Evolutionary conservation across 2,797 vertebrate genomes (phyloP), one percentile per base, ranked within the genome.

Genomic region (Lemur catta): DNA sequence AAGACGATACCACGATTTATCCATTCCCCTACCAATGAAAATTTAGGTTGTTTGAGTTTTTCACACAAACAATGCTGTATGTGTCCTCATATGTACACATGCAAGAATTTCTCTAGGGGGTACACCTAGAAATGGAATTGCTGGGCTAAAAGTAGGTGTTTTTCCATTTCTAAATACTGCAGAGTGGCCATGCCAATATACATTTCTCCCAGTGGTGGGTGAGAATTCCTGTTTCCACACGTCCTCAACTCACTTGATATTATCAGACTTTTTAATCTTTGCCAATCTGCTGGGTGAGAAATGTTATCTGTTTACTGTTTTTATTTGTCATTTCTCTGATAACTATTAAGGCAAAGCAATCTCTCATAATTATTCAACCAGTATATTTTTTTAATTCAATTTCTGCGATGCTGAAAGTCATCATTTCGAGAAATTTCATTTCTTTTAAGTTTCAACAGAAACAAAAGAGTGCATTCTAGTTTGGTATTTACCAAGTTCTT

Each of bases 371-470:
- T 57, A 50, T 80, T 89, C 85, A 92, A 35, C 46, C 67, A 65
- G 26, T 81, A 18, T 43, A 50, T 76, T 76, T 96, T 89, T 50
- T 71, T 85, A 92, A 79, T 14, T 38, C 11, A 75, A 30, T 91
- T 41, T 78, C 52, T 82, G 22, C 28, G 65, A 75, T 86, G 41
- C 41, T 88, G n/a, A 55, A 80, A 90, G 35, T 71, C 52, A 46
- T 71, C 71, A 52, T 89, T 93, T 97, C 46, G 55, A 92, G 22
- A 89, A 59, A 30, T 69, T 93, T 41, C 52, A 46, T 84, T 95
- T 79, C 50, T 71, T 94, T 89, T 50, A 87, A 75, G 20, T 96
- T 89, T 87, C 55, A 87, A 82, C 22, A 75, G 6, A 80, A 84
- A 59, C 14, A 26, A 91, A 85, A 85, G 78, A 35, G 41, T 79